Percentiles rank a stretch among this genome's conserved stretches.
These are phyloP conservation scores for Polydrusus tereticollis DNA, from an alignment of 2,888 invertebrate species.

Conservation along the genomic window DNA sequence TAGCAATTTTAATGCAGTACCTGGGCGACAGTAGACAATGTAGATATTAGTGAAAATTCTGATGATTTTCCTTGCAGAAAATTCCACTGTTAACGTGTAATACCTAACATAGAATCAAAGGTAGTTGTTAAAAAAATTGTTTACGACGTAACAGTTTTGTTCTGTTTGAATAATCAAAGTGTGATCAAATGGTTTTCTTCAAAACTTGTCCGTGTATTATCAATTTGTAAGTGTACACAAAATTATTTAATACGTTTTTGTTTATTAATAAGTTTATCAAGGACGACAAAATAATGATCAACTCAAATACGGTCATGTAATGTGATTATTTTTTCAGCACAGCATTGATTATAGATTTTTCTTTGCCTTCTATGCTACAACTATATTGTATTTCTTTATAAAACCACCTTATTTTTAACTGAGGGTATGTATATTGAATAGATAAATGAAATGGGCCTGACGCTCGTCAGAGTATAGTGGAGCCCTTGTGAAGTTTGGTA, in stretches of 20 bases:
- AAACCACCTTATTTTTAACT: no score
- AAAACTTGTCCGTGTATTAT: conserved; percentile 35
- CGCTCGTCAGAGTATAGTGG: no score
- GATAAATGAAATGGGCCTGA: no score
- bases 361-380: no score
- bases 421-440: no score
- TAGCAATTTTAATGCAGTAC: conserved; percentile 15
- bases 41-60: neutral
- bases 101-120: neutral
- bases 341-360: neutral
- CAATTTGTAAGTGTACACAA: conserved; percentile 34
- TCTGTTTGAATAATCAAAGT: no score
- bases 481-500: no score
- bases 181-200: conserved; percentile 28
- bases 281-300: neutral
- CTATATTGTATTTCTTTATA: no score
- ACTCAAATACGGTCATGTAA: neutral
- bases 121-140: neutral
- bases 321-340: neutral
- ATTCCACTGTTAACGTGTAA: neutral
- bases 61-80: neutral
- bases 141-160: neutral
- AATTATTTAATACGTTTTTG: neutral
- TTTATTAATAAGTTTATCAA: neutral
- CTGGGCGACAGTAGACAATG: conserved; percentile 23